Conservation (phyloP, 2,888 invertebrate species). For the Leptopilina myrica region DNA sequence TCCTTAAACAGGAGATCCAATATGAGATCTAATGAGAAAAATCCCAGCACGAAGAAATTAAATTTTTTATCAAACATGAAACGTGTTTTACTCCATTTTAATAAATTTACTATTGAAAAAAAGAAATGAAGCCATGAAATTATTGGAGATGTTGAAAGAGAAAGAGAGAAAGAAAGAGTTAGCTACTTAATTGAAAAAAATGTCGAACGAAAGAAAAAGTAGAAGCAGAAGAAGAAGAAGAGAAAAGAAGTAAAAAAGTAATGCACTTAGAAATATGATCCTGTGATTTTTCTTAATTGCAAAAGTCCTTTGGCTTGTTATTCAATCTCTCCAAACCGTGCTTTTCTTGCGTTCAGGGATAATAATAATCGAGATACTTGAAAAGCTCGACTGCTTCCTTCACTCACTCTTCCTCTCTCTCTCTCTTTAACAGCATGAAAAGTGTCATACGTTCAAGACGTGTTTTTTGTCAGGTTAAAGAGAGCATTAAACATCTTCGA, state of each 20-base stretch:
- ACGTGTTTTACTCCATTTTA: too few species aligned
- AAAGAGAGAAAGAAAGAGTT: neutral
- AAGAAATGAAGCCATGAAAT: too few species aligned
- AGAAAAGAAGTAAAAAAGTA: neutral
- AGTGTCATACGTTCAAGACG: constrained; percentile 8
- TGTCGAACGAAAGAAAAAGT: neutral
- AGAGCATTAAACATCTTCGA: constrained; percentile 84
- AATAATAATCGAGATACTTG: constrained; percentile 8
- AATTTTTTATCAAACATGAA: too few species aligned
- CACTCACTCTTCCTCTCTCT: too few species aligned
- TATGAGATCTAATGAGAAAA: too few species aligned
- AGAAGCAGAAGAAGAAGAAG: neutral
- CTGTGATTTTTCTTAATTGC: constrained; percentile 9
- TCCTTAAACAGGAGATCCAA: too few species aligned
- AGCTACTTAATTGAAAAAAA: constrained; percentile 5
- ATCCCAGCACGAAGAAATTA: too few species aligned
- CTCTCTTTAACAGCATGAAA: neutral
- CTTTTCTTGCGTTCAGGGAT: neutral
- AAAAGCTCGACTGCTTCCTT: neutral
- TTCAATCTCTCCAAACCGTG: neutral
- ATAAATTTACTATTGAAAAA: too few species aligned
- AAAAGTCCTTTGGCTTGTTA: constrained; percentile 4
- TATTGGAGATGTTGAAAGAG: too few species aligned
- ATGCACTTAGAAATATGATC: constrained; percentile 5
- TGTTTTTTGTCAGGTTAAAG: constrained; percentile 82